Conservation (phyloP, 2,888 invertebrate species). For the Drosophila falleni region DNA sequence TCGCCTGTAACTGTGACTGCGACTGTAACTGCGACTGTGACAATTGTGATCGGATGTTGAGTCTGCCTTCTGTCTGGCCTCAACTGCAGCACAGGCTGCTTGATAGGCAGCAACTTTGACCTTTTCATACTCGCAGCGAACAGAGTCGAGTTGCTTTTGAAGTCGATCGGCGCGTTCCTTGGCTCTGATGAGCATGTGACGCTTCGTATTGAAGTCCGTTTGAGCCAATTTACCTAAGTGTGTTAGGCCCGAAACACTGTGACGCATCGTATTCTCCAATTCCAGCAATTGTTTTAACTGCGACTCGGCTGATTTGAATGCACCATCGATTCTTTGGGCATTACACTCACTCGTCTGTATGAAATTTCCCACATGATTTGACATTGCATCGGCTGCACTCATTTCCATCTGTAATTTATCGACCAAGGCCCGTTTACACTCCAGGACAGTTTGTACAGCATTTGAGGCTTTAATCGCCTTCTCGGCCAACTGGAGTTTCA, state of each 20-base stretch:
- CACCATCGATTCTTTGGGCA: slow-evolving; percentile 87
- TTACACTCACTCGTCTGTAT: slow-evolving; percentile 88
- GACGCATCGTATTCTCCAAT: slow-evolving; percentile 86
- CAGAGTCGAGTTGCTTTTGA: slow-evolving; percentile 87
- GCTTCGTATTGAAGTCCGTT: slow-evolving; percentile 88
- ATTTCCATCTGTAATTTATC: slow-evolving; percentile 89
- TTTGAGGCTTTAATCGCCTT: slow-evolving; percentile 90
- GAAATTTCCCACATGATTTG: slow-evolving; percentile 87
- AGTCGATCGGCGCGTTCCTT: slow-evolving; percentile 88
- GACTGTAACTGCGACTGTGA: too few species aligned
- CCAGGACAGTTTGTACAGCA: slow-evolving; percentile 89
- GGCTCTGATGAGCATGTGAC: slow-evolving; percentile 89
- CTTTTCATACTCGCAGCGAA: slow-evolving; percentile 88
- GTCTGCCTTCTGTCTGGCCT: slow-evolving; percentile 87
- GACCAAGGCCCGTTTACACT: slow-evolving; percentile 89
- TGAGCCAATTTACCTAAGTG: slow-evolving; percentile 87
- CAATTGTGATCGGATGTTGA: neutral
- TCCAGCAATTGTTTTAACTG: slow-evolving; percentile 85
- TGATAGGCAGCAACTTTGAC: slow-evolving; percentile 89
- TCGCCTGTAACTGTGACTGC: too few species aligned
- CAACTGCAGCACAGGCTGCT: slow-evolving; percentile 89
- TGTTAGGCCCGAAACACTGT: slow-evolving; percentile 87
- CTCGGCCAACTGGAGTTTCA: slow-evolving; percentile 89
- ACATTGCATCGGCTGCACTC: slow-evolving; percentile 88
- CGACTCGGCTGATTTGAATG: slow-evolving; percentile 87